Evolutionary conservation across 2,797 vertebrate species (phyloP).

Genomic region (Eulemur rubriventer): DNA sequence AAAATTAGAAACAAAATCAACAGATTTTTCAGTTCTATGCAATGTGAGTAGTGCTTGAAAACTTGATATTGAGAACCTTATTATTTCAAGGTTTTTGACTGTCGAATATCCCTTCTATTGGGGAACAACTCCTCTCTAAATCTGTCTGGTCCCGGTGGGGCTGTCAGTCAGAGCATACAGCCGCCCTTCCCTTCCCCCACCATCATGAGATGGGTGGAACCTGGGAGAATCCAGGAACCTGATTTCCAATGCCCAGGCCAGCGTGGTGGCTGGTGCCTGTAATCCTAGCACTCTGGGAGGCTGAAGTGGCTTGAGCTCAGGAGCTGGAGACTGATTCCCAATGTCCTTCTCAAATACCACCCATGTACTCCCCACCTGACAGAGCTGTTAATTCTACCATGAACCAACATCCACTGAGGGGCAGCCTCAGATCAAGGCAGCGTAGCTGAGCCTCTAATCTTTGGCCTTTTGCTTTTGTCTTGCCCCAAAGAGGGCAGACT

Average conservation of each 20-base stretch:
- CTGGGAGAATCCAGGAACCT: neutral
- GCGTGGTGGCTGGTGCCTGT: no score
- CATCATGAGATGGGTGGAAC: neutral
- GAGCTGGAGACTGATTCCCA: neutral
- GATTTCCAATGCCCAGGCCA: no score
- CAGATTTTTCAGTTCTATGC: neutral
- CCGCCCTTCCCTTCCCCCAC: no score
- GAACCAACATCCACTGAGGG: neutral
- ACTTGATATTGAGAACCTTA: neutral
- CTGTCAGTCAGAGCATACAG: neutral
- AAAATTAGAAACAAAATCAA: neutral
- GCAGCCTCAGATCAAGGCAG: neutral
- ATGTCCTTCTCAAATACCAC: neutral
- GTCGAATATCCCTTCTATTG: neutral
- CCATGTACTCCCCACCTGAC: neutral
- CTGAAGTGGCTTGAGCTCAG: no score
- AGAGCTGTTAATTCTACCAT: neutral
- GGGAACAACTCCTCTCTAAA: neutral
- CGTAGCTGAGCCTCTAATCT: no score
- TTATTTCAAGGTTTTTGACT: neutral
- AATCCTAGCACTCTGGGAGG: no score
- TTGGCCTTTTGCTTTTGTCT: neutral
- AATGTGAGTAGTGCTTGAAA: neutral
- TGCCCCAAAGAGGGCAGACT: neutral
- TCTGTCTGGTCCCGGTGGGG: neutral